Conservation (phyloP, 2,888 invertebrate species). For the Yponomeuta plumbellus region DNA sequence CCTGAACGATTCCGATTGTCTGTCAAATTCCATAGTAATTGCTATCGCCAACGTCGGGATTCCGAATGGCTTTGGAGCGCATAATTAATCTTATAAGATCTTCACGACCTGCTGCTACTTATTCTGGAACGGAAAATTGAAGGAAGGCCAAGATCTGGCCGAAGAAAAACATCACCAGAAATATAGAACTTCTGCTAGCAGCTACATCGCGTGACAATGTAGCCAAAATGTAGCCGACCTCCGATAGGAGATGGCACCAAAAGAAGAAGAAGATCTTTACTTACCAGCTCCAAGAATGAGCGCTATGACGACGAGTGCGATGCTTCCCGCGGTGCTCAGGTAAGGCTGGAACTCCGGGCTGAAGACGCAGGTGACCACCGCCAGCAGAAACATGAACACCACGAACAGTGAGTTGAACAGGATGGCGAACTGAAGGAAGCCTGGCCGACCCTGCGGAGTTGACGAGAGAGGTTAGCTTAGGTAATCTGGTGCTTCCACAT, state of each 20-base stretch:
- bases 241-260: neutral
- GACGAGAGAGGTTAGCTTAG: neutral
- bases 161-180: too few species aligned
- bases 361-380: constrained; percentile 57
- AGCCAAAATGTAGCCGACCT: constrained; percentile 21
- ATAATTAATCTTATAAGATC: too few species aligned
- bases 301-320: constrained; percentile 27
- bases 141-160: too few species aligned
- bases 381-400: constrained; percentile 60
- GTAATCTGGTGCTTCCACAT: too few species aligned
- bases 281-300: constrained; percentile 48
- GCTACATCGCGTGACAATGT: too few species aligned
- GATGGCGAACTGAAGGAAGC: constrained; percentile 52
- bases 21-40: too few species aligned
- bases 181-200: too few species aligned
- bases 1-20: too few species aligned
- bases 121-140: too few species aligned
- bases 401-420: constrained; percentile 66
- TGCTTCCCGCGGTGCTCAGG: constrained; percentile 36
- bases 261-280: neutral
- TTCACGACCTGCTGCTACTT: too few species aligned
- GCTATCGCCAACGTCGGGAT: too few species aligned
- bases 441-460: constrained; percentile 46
- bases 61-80: too few species aligned
- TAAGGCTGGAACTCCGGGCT: constrained; percentile 40